Evolutionary conservation across 2,888 invertebrate genomes (phyloP).

Genomic region (Eupithecia vulgata): DNA sequence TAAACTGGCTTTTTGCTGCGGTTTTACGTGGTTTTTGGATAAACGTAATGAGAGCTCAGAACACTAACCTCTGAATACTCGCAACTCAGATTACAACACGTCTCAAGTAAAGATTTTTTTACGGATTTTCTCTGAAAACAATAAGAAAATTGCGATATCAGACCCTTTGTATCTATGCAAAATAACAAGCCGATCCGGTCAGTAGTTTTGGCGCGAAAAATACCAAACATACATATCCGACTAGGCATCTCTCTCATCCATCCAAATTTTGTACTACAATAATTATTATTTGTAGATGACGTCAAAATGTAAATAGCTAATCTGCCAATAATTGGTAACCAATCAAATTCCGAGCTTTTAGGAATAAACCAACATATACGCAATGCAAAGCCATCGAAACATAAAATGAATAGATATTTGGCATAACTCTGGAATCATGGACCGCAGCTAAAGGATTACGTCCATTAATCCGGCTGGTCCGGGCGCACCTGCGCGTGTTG

Average conservation of each 20-base stretch:
- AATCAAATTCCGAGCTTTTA: not conserved
- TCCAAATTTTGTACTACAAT: too few relatives aligned
- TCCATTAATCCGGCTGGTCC: constrained; percentile 48
- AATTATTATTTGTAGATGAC: not conserved
- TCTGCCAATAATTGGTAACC: not conserved
- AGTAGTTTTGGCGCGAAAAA: too few relatives aligned
- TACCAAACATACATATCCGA: too few relatives aligned
- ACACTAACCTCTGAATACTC: too few relatives aligned
- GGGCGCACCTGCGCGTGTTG: constrained; percentile 49
- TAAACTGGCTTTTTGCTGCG: not conserved
- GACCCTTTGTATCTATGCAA: too few relatives aligned
- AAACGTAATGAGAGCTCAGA: too few relatives aligned
- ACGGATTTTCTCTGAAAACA: too few relatives aligned
- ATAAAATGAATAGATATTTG: constrained; percentile 24
- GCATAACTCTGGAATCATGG: constrained; percentile 31
- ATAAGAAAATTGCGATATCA: too few relatives aligned
- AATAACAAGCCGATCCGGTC: too few relatives aligned
- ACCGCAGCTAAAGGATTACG: constrained; percentile 46
- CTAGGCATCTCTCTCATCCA: too few relatives aligned
- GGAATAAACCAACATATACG: not conserved
- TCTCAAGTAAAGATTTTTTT: too few relatives aligned
- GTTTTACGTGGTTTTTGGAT: not conserved
- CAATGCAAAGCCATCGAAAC: not conserved
- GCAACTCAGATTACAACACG: too few relatives aligned
- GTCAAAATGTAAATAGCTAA: not conserved